A percentile compares a stretch with the other conserved stretches of the same genome.
phyloP scores from a whole-genome alignment of 2,797 vertebrate species.

The Tiaroga cobitis region DNA sequence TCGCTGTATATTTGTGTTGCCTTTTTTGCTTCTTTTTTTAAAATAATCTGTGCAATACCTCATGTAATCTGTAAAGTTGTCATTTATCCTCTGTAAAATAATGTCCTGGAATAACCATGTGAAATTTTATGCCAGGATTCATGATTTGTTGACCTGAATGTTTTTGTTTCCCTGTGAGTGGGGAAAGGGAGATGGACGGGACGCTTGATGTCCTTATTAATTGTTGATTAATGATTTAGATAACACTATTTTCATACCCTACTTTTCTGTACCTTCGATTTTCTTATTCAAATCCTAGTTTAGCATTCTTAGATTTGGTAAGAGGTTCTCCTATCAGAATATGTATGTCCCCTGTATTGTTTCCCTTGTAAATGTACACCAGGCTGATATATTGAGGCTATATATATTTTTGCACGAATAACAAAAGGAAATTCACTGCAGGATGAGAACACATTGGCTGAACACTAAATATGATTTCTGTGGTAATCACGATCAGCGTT shows the following conservation, averaged over 20 bases:
- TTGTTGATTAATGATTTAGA: slow-evolving; percentile 84
- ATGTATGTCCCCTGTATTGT: slow-evolving; percentile 74
- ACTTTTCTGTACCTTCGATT: slow-evolving; percentile 88
- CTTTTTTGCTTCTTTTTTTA: slow-evolving; percentile 67
- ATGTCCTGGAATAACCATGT: slow-evolving; percentile 81
- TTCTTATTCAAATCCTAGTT: slow-evolving; percentile 87
- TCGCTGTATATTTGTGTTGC: slow-evolving; percentile 97
- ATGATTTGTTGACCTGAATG: slow-evolving; percentile 74
- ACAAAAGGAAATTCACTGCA: slow-evolving; percentile 48
- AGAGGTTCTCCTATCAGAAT: slow-evolving; percentile 80
- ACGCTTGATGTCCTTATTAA: slow-evolving; percentile 82
- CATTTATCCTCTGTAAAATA: slow-evolving; percentile 70
- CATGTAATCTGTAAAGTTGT: slow-evolving; percentile 90
- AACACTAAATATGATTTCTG: slow-evolving; percentile 52
- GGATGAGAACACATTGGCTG: slow-evolving; percentile 49
- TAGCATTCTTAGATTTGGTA: slow-evolving; percentile 84
- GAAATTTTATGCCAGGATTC: slow-evolving; percentile 81
- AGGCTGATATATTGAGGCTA: slow-evolving; percentile 72
- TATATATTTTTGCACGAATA: slow-evolving; percentile 77
- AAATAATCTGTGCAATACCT: slow-evolving; percentile 99
- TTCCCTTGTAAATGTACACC: slow-evolving; percentile 74
- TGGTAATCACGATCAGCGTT: slow-evolving; percentile 39
- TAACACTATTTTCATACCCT: slow-evolving; percentile 95
- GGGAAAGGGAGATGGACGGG: slow-evolving; percentile 86
- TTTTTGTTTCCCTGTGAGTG: slow-evolving; percentile 77